Base-by-base conservation (phyloP, 2,113 vertebrate genomes). In the Podarcis muralis region DNA sequence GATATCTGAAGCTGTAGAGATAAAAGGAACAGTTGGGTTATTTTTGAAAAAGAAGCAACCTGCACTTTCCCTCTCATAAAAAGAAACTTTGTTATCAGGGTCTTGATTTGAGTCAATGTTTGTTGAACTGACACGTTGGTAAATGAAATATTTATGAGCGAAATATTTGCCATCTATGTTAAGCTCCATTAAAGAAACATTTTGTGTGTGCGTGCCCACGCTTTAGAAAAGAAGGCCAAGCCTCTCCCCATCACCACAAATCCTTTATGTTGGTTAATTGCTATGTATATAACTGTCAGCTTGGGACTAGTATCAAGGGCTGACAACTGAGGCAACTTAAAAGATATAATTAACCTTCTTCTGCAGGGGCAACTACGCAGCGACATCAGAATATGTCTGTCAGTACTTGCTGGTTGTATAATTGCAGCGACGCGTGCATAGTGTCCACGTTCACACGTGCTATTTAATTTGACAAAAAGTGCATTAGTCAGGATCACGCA, bases 321-420 rank as follows among this genome's bases (percentile, higher is more conserved):
- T 91, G 89, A 95, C 91, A 89, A 88, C 68, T 84, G 84, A 92
- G 71, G 88, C 81, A 87, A 88, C 43, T 79, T 89, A 82, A 94
- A 32, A 92, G 87, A 81, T 84, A 27, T 83, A 84, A 93, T 93
- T 93, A 88, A 90, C 81, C 87, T 92, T 90, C 84, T 81, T 80
- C 72, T 27, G 40, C 13, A 15, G 15, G 62, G 66, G 30, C 81
- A 83, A 81, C 62, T 66, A 81, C 22, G 81, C 86, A 57, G 85
- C 74, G 57, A 78, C 59, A 43, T 89, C 35, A 35, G 7, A 43
- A 6, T 12, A 13, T n/a, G 81, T 83, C 66, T 37, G 15, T 53
- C 37, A 69, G 43, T 86, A 53, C 40, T 68, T 79, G 48, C 76
- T 69, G n/a, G 40, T 48, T 86, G 30, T 53, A 30, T 48, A 86